phyloP scores from a whole-genome alignment of 2,888 invertebrate genomes.

The Meteorus colon region DNA sequence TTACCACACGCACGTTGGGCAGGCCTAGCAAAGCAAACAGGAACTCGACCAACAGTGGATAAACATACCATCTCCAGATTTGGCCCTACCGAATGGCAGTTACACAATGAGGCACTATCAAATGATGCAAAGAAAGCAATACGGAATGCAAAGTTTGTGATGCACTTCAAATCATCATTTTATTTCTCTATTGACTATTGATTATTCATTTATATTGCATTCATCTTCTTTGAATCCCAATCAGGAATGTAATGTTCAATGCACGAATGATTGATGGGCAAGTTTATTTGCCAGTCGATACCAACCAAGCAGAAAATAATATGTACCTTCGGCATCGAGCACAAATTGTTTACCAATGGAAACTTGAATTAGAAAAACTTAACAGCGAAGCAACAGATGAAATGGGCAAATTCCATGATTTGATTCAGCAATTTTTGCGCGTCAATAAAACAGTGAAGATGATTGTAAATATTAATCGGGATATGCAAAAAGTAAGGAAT shows the following conservation, averaged over 20 bases:
- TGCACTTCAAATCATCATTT: conserved; percentile 12
- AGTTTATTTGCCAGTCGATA: conserved; percentile 79
- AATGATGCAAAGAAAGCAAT: conserved; percentile 44
- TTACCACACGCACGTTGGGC: conserved; percentile 76
- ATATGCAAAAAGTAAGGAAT: conserved; percentile 49
- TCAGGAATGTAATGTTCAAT: conserved; percentile 67
- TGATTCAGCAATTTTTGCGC: conserved; percentile 79
- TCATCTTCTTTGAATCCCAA: neutral
- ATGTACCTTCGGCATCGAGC: conserved; percentile 79
- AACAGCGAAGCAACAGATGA: conserved; percentile 81
- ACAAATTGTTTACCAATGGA: conserved; percentile 82
- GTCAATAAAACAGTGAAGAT: conserved; percentile 79
- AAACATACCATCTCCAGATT: conserved; percentile 83
- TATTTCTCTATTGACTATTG: neutral
- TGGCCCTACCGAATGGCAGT: conserved; percentile 83
- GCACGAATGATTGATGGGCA: conserved; percentile 75
- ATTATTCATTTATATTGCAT: conserved; percentile 18
- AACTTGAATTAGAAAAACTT: conserved; percentile 81
- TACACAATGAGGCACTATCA: conserved; percentile 45
- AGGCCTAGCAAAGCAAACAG: conserved; percentile 80
- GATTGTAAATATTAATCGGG: conserved; percentile 79
- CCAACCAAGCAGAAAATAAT: conserved; percentile 80
- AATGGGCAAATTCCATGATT: conserved; percentile 79
- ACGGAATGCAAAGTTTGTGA: conserved; percentile 45
- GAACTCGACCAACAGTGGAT: conserved; percentile 83